Percentiles rank a stretch among this genome's conserved stretches.
Evolutionary conservation across 2,113 vertebrate genomes (phyloP).

Genomic region (Corvus moneduloides): DNA sequence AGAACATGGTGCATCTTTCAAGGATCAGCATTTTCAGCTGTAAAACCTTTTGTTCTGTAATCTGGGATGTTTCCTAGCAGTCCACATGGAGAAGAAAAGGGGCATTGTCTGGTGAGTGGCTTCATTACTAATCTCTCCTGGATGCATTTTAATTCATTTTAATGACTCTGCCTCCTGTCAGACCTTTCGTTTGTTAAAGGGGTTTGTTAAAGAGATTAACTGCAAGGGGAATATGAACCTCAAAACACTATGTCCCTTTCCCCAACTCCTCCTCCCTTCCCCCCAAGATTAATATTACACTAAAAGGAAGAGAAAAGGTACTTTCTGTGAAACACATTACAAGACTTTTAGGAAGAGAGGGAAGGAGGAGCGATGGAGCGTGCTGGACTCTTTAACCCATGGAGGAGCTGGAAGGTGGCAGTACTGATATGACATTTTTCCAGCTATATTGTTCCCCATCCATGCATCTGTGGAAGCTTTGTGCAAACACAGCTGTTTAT

Average conservation of each 20-base stretch:
- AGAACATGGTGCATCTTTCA: slow-evolving; percentile 35
- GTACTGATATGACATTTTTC: slow-evolving; percentile 31
- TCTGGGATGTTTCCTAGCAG: slow-evolving; percentile 55
- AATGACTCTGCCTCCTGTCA: slow-evolving; percentile 74
- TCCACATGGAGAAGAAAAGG: slow-evolving; percentile 63
- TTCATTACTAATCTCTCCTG: slow-evolving; percentile 72
- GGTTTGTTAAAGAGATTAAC: slow-evolving; percentile 74
- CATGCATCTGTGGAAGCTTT: slow-evolving; percentile 31
- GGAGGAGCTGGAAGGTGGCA: not conserved
- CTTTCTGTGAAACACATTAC: slow-evolving; percentile 66
- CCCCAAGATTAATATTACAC: slow-evolving; percentile 35
- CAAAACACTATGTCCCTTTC: slow-evolving; percentile 17
- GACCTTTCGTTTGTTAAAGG: slow-evolving; percentile 59
- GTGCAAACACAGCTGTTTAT: slow-evolving; percentile 73
- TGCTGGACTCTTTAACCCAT: slow-evolving; percentile 4
- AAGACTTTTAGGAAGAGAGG: not conserved
- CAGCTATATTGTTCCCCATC: slow-evolving; percentile 18
- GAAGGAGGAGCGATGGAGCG: not conserved
- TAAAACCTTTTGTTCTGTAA: slow-evolving; percentile 65
- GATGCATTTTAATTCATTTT: slow-evolving; percentile 78
- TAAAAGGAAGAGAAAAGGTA: slow-evolving; percentile 39
- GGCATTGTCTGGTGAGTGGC: slow-evolving; percentile 73
- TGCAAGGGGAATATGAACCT: slow-evolving; percentile 59
- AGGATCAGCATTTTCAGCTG: slow-evolving; percentile 38
- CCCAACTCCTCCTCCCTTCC: not conserved